phyloP scores from a whole-genome alignment of 2,797 vertebrate genomes.

The Cygnus olor region DNA sequence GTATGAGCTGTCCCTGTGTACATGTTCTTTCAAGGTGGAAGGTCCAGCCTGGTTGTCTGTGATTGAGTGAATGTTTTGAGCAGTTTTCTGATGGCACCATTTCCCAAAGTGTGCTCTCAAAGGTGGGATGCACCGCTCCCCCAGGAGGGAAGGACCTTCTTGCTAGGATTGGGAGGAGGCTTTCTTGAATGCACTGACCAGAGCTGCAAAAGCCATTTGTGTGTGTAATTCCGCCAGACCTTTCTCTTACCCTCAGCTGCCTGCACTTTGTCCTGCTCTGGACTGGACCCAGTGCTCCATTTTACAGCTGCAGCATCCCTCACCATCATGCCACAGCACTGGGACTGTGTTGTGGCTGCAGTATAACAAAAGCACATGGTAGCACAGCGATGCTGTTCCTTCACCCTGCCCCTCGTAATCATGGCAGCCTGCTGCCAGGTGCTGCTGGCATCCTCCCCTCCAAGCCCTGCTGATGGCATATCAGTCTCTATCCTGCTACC shows the following conservation, averaged over 20 bases:
- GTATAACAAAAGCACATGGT: fast-evolving
- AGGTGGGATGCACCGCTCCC: neutral
- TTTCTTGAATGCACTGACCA: neutral
- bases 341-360: neutral
- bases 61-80: neutral
- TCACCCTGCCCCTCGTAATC: fast-evolving
- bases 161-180: neutral
- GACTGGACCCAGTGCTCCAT: neutral
- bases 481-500: neutral
- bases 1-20: neutral
- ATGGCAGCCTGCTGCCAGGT: neutral
- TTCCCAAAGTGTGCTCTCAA: neutral
- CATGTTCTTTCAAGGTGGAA: neutral
- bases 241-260: neutral
- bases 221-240: neutral
- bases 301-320: neutral
- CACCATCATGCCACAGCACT: fast-evolving
- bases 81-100: neutral
- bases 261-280: neutral
- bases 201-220: neutral
- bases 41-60: neutral
- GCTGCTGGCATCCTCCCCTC: neutral
- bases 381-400: fast-evolving
- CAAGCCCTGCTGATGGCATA: neutral
- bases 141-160: neutral